phyloP scores from a whole-genome alignment of 2,888 invertebrate species.

The Diarsia brunnea region DNA sequence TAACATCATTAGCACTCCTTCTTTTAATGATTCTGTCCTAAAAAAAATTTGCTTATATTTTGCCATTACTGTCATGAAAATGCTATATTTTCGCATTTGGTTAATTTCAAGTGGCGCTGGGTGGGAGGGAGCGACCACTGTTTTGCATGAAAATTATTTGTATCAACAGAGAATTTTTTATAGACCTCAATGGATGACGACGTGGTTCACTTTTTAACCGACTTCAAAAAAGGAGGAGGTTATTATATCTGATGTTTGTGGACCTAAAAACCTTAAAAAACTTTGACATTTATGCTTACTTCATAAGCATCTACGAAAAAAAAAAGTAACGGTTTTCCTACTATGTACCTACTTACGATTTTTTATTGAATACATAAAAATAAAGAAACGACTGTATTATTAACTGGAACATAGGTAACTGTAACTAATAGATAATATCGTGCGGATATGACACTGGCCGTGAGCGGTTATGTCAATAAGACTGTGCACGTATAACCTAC shows the following conservation, averaged over 20 bases:
- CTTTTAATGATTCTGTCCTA: neutral
- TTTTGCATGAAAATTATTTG: constrained; percentile 32
- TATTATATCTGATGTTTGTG: constrained; percentile 4
- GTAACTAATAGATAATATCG: neutral
- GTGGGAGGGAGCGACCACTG: constrained; percentile 12
- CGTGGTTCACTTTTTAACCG: neutral
- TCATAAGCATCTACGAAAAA: neutral
- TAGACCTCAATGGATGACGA: neutral
- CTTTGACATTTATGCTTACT: neutral
- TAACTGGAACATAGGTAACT: neutral
- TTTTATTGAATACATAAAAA: neutral
- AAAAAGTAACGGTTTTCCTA: neutral
- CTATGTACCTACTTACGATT: too few species aligned
- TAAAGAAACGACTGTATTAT: neutral
- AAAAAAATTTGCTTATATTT: constrained; percentile 27
- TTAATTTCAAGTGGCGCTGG: constrained; percentile 25
- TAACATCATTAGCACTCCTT: constrained; percentile 2
- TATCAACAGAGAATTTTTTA: constrained; percentile 11
- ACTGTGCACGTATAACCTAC: constrained; percentile 22
- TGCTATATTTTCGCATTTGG: constrained; percentile 25
- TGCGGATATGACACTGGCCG: constrained; percentile 4
- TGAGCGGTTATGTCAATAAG: constrained; percentile 19
- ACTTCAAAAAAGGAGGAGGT: too few species aligned
- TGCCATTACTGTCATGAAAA: constrained; percentile 30
- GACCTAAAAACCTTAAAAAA: neutral